These are phyloP conservation scores for Eustalomyia histrio DNA, from an alignment of 2,888 invertebrate species.

Conservation along the genomic window DNA sequence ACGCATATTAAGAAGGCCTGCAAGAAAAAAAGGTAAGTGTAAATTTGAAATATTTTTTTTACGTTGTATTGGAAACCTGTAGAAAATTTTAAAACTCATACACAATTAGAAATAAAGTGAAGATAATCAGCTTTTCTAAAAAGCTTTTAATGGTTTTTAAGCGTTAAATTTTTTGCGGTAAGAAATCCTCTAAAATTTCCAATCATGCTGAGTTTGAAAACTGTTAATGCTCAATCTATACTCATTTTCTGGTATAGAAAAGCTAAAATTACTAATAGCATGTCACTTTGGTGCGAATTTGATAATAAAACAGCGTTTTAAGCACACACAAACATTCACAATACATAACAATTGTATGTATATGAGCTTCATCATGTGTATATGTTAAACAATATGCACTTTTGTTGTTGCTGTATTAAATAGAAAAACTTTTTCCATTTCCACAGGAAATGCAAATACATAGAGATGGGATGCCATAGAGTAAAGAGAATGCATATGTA, in stretches of 20 bases:
- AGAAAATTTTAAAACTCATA: too few species aligned
- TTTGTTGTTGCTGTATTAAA: slow-evolving; percentile 18
- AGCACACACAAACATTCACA: not conserved
- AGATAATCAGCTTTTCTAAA: not conserved
- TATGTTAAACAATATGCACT: slow-evolving; percentile 1
- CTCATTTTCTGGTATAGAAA: slow-evolving; percentile 18
- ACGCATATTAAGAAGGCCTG: not conserved
- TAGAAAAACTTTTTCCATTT: slow-evolving; percentile 34
- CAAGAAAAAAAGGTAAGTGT: not conserved
- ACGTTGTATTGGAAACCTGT: too few species aligned
- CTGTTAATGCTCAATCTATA: slow-evolving; percentile 18
- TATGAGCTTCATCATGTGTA: not conserved
- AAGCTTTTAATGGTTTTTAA: not conserved
- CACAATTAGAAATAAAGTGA: too few species aligned
- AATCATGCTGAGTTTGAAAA: slow-evolving; percentile 11
- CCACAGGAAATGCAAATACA: slow-evolving; percentile 38
- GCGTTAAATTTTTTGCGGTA: not conserved
- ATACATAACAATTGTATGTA: not conserved
- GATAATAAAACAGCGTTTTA: slow-evolving; percentile 37
- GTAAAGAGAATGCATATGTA: not conserved
- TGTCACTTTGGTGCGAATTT: slow-evolving; percentile 50
- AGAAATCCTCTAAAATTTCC: not conserved
- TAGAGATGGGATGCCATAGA: not conserved
- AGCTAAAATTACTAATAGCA: slow-evolving; percentile 47
- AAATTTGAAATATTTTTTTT: not conserved